Evolutionary conservation across 2,797 vertebrate genomes (phyloP), one percentile per base, ranked within the genome.

Genomic region (Poeciliopsis infans): DNA sequence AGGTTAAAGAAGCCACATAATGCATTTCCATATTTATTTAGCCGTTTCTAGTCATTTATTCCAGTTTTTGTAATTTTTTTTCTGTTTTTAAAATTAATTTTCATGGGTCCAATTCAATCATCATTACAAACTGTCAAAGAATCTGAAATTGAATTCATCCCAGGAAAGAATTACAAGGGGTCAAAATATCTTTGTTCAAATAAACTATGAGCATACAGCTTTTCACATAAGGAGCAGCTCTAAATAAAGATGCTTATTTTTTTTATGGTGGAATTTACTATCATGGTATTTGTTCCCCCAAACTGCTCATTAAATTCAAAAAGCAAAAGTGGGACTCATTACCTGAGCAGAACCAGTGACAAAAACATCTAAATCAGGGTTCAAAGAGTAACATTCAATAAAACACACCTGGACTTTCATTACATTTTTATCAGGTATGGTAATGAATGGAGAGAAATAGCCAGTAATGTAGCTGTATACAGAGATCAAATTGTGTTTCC

Each of bases 381-480:
- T 64, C 8, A 2, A 36, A 8, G 2, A 70, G 39, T 13, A 41
- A 69, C 36, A 36, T 23, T 83, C 13, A 92, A 92, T 79, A 80
- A 91, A 70, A 86, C 81, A 72, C 23, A 31, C 2, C 25, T 75
- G 69, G 57, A 72, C 88, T 95, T 94, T 93, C 85, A 93, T 94
- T 91, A 93, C 86, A 91, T 95, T 95, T 69, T 95, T 94, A 94
- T 95, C 91, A 93, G 91, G 88, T 94, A 94, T 91, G 92, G 85
- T 94, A 88, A 94, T 92, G 87, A 92, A 86, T 91, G 86, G 86
- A 95, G 91, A 94, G 90, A 95, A 93, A 94, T 87, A 91, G 91
- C 93, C 93, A 94, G 90, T 92, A 92, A 94, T 89, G 91, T 91
- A 95, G 94, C 93, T 91, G 93, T 90, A 93, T 94, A 95, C 92